Evolutionary conservation across 1,140 invertebrate species (phyloP), one percentile per base, ranked within the genome.

Genomic region (Eueides isabella): DNA sequence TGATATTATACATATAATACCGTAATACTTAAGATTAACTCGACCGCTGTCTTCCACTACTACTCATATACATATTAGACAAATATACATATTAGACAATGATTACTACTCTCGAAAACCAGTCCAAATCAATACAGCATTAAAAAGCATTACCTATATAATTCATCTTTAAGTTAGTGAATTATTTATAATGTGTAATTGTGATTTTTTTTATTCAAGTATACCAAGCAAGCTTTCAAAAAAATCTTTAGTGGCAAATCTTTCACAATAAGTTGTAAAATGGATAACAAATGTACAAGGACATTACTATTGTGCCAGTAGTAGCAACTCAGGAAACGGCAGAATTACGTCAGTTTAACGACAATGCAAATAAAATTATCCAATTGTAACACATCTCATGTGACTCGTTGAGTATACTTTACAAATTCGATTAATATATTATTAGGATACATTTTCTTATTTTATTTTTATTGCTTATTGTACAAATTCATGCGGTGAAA

Each of bases 321-420:
- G 9, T 23, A 38, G 12, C 35, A 55, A 26, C 16, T 55, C 48
- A 55, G 48, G 48, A 55, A 55, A 55, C 26, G 48, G 48, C 48
- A 55, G 48, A 55, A 2, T 23, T 55, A 55, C 48, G 12, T 38
- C 48, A 55, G 19, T 55, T 55, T 19, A 55, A 55, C 19, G 48
- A 55, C 48, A 55, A 55, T 55, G 48, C 48, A 55, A 55, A 55
- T 23, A 55, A 55, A 55, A 55, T 55, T 55, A 55, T 55, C 48
- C 48, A 55, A 55, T 55, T 55, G 48, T 19, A 19, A 12, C 48
- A 26, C 48, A 19, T 55, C 48, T 55, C 48, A 11, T 55, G 19
- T 55, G 48, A 26, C 48, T 55, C 48, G 48, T 55, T 55, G 44
- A 19, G 19, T 7, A 26, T 7, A 55, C 19, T 6, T 19, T 12